Base-by-base conservation (phyloP, 2,888 invertebrate species). In the Drosophila lutescens region DNA sequence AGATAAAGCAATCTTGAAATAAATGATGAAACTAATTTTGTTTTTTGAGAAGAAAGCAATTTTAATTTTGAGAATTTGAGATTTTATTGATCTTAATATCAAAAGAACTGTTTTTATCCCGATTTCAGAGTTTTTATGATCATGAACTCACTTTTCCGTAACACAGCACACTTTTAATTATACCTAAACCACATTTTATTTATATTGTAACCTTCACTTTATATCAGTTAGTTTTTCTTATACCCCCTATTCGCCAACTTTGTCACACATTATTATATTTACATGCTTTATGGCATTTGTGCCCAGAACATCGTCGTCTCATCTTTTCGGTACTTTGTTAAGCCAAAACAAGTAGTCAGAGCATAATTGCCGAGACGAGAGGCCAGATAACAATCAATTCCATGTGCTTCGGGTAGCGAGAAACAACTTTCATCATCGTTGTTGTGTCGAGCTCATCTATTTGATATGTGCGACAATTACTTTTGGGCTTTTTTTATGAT, bases 371-470 rank as follows among this genome's bases (percentile, higher is more conserved):
- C 41, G 34, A 26, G n/a, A 2, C 41, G 34, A 26, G n/a, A 4
- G 15, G 15, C 12, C 32, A 59, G 62, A 63, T 63, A 63, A 43
- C 59, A 63, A 63, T 63, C 41, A 40, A 30, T 44, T 46, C 36
- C 23, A 40, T 38, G 26, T 12, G 23, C n/a, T 20, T 15, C 9
- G 60, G 43, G 12, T 36, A 26, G 20, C 60, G 44, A 50, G 51
- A 65, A 60, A 60, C 65, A 60, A 60, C 65, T 65, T 61, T 61
- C 65, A 65, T 60, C 65, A 65, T 61, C 44, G 43, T 44, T 44
- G 43, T 65, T 44, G 43, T 65, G 49, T 60, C 49, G 23, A 43
- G 59, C 34, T 59, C 60, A 51, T 61, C 61, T 38, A 65, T 61
- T 60, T 61, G 61, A 65, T 65, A 65, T 65, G 65, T 61, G 51